Base-by-base conservation (phyloP, 2,113 vertebrate species). In the Gnathonemus longibarbis region DNA sequence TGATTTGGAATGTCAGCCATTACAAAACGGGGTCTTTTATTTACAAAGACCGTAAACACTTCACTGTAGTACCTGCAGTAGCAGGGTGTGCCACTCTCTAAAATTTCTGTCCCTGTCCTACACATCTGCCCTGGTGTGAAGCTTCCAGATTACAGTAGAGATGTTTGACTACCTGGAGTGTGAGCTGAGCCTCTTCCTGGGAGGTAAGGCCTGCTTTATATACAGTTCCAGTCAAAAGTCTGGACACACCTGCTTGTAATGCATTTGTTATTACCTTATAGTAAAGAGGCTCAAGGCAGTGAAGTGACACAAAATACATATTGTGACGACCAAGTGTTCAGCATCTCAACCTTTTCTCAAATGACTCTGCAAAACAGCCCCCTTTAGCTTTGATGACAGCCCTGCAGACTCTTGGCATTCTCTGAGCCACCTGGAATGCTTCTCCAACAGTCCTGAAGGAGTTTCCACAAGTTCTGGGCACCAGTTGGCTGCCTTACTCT, bases 151-250 rank as follows among this genome's bases (percentile, higher is more conserved):
- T 93, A 99, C 98, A 0, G 98, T 99, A 91, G 98, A 99, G 96
- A 99, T 99, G 97, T 99, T 99, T 92, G 98, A 99, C 95, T 99
- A 99, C 93, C 94, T 99, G 96, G 98, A 99, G 94, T 98, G 97
- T 90, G 98, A 99, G 94, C 98, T 99, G 91, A 99, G 97, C 94
- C 97, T 99, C 91, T 99, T 99, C 95, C 97, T 99, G 90, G 97
- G 96, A 0, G 98, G 98, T 99, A 91, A 97, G 95, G 88, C 15
- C 89, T n/a, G 5, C 17, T 13, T 70, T 45, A 4, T 70, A 70
- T 31, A 31, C 1, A 31, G 27, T 31, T 31, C n/a, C 27, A 27
- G n/a, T 70, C 27, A 70, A 9, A 52, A 8, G 27, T 19, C 86
- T 58, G 15, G 27, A 31, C 31, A 27, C 27, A 39, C n/a, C n/a